phyloP scores from a whole-genome alignment of 2,797 vertebrate genomes.

The Thamnophis elegans region DNA sequence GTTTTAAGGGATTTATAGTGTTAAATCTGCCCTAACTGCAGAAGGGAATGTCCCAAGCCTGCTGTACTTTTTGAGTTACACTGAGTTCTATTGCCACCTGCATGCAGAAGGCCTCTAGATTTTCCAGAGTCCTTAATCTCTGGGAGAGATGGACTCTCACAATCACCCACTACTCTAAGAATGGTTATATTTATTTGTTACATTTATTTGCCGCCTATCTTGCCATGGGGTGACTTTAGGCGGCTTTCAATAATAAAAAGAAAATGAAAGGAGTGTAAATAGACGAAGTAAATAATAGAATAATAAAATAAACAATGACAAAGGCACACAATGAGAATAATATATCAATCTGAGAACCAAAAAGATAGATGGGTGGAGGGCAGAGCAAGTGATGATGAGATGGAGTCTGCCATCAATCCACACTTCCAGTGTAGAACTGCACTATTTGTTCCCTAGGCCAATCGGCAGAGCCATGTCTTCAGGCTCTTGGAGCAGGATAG shows the following conservation, averaged over 20 bases:
- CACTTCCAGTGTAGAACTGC: neutral
- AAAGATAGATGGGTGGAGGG: no score
- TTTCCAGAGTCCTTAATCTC: neutral
- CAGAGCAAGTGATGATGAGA: neutral
- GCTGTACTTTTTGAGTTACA: neutral
- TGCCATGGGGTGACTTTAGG: neutral
- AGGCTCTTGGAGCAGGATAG: neutral
- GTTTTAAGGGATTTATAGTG: neutral
- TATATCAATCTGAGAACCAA: no score
- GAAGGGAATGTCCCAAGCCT: neutral
- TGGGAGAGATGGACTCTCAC: neutral
- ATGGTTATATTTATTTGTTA: neutral
- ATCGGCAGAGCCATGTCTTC: neutral
- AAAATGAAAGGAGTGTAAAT: neutral
- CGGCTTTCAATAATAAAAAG: neutral
- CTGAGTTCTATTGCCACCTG: neutral
- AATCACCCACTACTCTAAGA: neutral
- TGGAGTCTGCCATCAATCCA: neutral
- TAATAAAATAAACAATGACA: neutral
- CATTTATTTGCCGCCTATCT: neutral
- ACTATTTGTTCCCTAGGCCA: neutral
- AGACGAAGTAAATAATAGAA: neutral
- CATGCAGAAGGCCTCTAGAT: neutral
- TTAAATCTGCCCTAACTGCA: neutral
- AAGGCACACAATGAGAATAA: neutral